These are phyloP conservation scores for Drosophila ercepeae DNA, from an alignment of 1,140 invertebrate genomes.

Conservation along the genomic window DNA sequence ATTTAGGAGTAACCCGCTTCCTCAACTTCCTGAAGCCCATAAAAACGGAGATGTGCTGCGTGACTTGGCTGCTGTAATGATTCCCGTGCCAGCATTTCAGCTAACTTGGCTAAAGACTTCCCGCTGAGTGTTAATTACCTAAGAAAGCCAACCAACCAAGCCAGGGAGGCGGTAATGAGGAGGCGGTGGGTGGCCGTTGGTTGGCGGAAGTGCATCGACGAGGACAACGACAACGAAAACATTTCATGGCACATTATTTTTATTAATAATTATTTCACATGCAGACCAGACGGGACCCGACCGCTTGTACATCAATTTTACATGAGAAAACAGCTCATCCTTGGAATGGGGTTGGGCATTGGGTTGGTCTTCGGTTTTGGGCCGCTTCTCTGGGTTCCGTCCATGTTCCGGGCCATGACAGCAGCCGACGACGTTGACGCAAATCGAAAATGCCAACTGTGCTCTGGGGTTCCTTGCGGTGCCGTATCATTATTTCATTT, in stretches of 20 bases:
- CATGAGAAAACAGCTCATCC: slow-evolving; percentile 37
- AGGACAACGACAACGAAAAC: slow-evolving; percentile 35
- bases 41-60: slow-evolving; percentile 7
- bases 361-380: slow-evolving; percentile 12
- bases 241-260: slow-evolving; percentile 70
- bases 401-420: slow-evolving; percentile 57
- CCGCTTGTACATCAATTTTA: slow-evolving; percentile 62
- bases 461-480: slow-evolving; percentile 44
- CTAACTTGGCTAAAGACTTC: slow-evolving; percentile 22
- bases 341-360: background rate
- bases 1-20: slow-evolving; percentile 2
- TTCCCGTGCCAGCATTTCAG: slow-evolving; percentile 19
- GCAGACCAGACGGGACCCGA: slow-evolving; percentile 39
- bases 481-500: slow-evolving; percentile 71
- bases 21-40: slow-evolving; percentile 8
- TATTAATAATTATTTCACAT: slow-evolving; percentile 78
- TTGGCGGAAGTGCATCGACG: slow-evolving; percentile 38
- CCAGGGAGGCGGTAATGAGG: background rate
- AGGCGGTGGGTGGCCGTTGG: slow-evolving; percentile 41
- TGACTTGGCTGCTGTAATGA: slow-evolving; percentile 20
- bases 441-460: slow-evolving; percentile 75
- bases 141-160: slow-evolving; percentile 15
- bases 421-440: slow-evolving; percentile 57
- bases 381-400: slow-evolving; percentile 31
- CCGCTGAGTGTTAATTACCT: slow-evolving; percentile 71